These are phyloP conservation scores for Atractosteus spatula DNA, from an alignment of 2,113 vertebrate species.

Conservation along the genomic window DNA sequence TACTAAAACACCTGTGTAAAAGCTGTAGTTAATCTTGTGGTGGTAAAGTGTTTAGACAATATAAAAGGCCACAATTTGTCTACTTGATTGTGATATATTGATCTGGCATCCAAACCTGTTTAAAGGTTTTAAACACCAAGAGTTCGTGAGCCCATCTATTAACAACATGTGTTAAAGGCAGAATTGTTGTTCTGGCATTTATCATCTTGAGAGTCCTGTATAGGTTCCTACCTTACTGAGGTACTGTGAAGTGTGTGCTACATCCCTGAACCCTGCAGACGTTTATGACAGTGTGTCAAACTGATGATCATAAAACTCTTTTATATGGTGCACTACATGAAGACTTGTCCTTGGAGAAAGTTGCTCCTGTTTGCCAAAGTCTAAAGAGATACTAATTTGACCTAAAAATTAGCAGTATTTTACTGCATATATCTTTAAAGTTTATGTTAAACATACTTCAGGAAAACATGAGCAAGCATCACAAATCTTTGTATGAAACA, in stretches of 20 bases:
- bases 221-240: not conserved
- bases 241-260: not conserved
- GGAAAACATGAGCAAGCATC: too few relatives aligned
- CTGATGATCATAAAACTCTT: not conserved
- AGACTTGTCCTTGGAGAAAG: too few relatives aligned
- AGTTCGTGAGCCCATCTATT: slow-evolving; percentile 1
- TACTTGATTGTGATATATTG: slow-evolving; percentile 4
- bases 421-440: too few relatives aligned
- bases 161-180: not conserved
- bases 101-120: not conserved
- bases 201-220: slow-evolving; percentile 1
- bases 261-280: not conserved
- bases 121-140: not conserved
- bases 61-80: not conserved
- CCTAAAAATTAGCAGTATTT: too few relatives aligned
- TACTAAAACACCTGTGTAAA: too few relatives aligned
- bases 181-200: not conserved
- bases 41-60: too few relatives aligned
- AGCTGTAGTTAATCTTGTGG: too few relatives aligned
- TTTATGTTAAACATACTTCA: too few relatives aligned
- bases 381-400: too few relatives aligned
- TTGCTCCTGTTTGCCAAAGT: too few relatives aligned
- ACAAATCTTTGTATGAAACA: too few relatives aligned
- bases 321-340: not conserved
- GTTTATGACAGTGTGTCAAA: not conserved